Base-by-base conservation (phyloP, 2,888 invertebrate genomes). In the Caenorhabditis parvicauda region DNA sequence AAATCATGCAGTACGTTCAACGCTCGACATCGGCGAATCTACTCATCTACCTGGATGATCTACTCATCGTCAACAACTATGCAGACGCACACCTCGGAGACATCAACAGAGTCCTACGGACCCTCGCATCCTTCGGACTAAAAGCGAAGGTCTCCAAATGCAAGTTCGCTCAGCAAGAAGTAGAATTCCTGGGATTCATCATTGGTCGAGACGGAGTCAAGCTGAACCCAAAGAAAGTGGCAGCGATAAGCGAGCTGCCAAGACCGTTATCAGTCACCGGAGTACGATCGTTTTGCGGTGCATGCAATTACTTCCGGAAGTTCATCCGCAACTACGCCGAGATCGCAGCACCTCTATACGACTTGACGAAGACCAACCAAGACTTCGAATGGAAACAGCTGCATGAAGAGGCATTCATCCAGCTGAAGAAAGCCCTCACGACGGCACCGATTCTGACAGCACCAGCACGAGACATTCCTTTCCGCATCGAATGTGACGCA, bases 181-280 rank as follows among this genome's bases (percentile, higher is more conserved):
- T 70, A 2, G 24, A 48, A 17, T 72, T 64, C 19, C 45, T 69
- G 12, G 70, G 70, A 24, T 44, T 53, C 19, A 28, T 66, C 12
- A 32, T 72, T 2, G 38, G 43, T 0, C 43, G 28, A n/a, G 24
- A 63, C 1, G 71, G 71, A 21, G 45, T 71, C 1, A 29, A 50
- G 17, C 54, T 64, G 1, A 48, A 69, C 25, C 64, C 63, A 0
- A 46, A 52, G 21, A 69, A 66, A 27, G 48, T 46, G 7, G n/a
- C 24, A 42, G 62, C 62, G 4, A 38, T 65, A 7, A 27, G 12
- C 2, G 25, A 59, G 1, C 59, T 32, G 35, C 56, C 58, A 14
- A 32, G 1, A n/a, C 66, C 66, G 4, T 54, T 12, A 9, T 54
- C 25, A 4, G 29, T 37, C n/a, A 54, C 42, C 2, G 57, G 53